phyloP scores from a whole-genome alignment of 2,113 vertebrate species.

The Hippopotamus amphibius region DNA sequence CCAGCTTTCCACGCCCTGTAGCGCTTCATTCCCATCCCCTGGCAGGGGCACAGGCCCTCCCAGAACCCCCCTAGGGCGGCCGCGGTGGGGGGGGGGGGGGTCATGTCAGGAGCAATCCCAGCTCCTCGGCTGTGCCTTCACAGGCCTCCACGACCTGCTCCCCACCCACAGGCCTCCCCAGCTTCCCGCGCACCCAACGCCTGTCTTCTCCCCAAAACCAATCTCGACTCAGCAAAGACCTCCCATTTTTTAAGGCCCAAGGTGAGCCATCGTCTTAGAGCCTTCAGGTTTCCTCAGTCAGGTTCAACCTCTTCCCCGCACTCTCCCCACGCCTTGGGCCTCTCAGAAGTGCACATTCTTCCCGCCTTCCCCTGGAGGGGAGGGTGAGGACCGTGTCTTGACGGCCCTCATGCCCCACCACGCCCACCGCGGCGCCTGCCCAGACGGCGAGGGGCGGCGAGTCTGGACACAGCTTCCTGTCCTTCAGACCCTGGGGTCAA shows the following conservation, averaged over 20 bases:
- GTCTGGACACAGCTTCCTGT: not conserved
- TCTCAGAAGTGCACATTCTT: not conserved
- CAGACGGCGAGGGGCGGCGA: not conserved
- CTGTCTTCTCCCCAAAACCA: rapidly evolving
- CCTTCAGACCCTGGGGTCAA: not conserved
- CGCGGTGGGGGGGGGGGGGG: not conserved
- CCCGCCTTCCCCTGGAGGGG: not conserved
- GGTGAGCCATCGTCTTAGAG: not conserved
- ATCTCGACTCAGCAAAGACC: not conserved
- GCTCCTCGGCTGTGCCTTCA: not conserved
- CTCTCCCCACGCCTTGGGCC: not conserved
- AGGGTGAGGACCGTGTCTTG: not conserved
- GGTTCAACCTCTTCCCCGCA: not conserved
- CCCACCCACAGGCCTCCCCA: rapidly evolving
- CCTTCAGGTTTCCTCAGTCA: not conserved
- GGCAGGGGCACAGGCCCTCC: not conserved
- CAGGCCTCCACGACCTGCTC: not conserved
- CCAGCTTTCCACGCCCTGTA: not conserved
- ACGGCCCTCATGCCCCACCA: not conserved
- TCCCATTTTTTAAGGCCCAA: not conserved
- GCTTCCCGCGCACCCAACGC: too few relatives aligned
- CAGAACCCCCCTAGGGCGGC: rapidly evolving
- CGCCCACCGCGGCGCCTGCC: too few relatives aligned
- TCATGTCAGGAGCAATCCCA: not conserved
- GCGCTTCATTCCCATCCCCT: rapidly evolving